Evolutionary conservation across 1,140 invertebrate genomes (phyloP).

Genomic region (Notospermus geniculatus): DNA sequence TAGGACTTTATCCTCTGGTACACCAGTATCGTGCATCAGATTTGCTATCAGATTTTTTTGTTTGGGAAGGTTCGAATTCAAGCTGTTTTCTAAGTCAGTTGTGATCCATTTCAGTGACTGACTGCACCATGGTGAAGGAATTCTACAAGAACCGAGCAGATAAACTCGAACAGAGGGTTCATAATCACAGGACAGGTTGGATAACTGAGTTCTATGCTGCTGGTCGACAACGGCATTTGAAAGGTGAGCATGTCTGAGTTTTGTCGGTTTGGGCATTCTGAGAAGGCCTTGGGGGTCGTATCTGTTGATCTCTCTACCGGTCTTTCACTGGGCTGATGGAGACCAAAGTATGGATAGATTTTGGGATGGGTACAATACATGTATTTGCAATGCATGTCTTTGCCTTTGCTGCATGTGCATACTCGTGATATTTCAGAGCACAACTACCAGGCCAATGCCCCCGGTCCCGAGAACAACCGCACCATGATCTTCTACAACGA

Average conservation of each 20-base stretch:
- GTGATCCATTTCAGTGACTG: conserved; percentile 37
- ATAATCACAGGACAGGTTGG: conserved; percentile 61
- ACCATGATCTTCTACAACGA: conserved; percentile 69
- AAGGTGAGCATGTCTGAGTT: conserved; percentile 31
- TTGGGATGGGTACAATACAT: too few relatives aligned
- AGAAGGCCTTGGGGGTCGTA: too few relatives aligned
- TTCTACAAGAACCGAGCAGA: conserved; percentile 71
- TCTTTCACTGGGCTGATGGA: too few relatives aligned
- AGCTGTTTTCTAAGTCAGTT: too few relatives aligned
- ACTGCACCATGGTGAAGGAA: conserved; percentile 64
- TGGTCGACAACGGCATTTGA: conserved; percentile 57
- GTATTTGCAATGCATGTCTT: too few relatives aligned
- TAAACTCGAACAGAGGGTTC: conserved; percentile 63
- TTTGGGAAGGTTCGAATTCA: too few relatives aligned
- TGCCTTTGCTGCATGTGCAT: too few relatives aligned
- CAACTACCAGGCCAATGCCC: conserved; percentile 59
- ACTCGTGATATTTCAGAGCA: conserved; percentile 63
- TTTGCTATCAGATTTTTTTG: too few relatives aligned
- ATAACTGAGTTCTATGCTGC: conserved; percentile 67
- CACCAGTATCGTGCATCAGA: too few relatives aligned
- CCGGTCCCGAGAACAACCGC: conserved; percentile 62
- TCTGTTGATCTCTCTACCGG: too few relatives aligned
- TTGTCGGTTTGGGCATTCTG: not conserved
- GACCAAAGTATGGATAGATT: too few relatives aligned
- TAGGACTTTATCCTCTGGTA: too few relatives aligned